Percentiles rank a stretch among this genome's conserved stretches.
Evolutionary conservation across 1,140 invertebrate species (phyloP).

Genomic region (Eumeta japonica): DNA sequence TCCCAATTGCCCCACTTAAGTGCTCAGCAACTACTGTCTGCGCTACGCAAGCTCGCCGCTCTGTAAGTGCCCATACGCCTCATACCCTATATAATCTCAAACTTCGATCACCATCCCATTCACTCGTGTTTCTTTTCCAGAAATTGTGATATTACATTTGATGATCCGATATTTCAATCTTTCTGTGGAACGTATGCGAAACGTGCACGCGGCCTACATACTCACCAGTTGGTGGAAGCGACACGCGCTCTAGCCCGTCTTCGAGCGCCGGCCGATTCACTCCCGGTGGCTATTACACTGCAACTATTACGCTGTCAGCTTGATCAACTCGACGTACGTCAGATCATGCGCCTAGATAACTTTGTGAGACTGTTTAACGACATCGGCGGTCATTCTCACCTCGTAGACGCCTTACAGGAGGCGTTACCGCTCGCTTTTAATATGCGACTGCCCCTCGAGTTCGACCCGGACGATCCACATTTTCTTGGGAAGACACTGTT

Average conservation of each 20-base stretch:
- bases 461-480: constrained; percentile 54
- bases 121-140: too few relatives aligned
- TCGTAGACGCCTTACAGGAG: constrained; percentile 61
- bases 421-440: constrained; percentile 66
- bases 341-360: constrained; percentile 63
- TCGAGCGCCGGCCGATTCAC: constrained; percentile 54
- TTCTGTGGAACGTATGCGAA: too few relatives aligned
- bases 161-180: too few relatives aligned
- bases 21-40: too few relatives aligned
- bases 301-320: constrained; percentile 61
- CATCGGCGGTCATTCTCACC: constrained; percentile 50
- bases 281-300: constrained; percentile 61
- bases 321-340: constrained; percentile 59
- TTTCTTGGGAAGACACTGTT: constrained; percentile 54
- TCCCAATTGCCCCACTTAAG: too few relatives aligned
- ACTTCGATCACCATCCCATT: too few relatives aligned
- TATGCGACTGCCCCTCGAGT: constrained; percentile 54
- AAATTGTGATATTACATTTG: too few relatives aligned
- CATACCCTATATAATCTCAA: too few relatives aligned
- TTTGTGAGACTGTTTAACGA: constrained; percentile 46
- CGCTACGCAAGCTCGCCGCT: too few relatives aligned
- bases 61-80: too few relatives aligned
- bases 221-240: constrained; percentile 56
- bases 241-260: constrained; percentile 60
- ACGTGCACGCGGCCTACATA: constrained; percentile 51